Evolutionary conservation across 2,113 vertebrate species (phyloP).

Genomic region (Phyllostomus hastatus): DNA sequence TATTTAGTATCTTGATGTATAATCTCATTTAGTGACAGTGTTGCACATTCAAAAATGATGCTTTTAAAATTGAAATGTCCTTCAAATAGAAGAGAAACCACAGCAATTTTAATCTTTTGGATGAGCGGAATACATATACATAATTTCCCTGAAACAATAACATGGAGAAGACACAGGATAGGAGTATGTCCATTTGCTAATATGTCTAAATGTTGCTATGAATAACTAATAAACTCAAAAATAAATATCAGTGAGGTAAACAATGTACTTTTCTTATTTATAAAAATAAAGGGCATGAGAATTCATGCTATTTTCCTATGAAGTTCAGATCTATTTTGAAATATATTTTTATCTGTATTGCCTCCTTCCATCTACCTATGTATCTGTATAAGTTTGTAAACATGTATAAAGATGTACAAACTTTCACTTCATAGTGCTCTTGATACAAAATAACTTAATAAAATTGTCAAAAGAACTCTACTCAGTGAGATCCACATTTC

Average conservation of each 20-base stretch:
- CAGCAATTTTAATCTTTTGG: not conserved
- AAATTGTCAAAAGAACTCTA: not conserved
- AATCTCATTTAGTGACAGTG: not conserved
- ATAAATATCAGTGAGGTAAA: not conserved
- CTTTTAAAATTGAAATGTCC: not conserved
- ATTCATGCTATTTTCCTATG: not conserved
- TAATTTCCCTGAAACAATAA: not conserved
- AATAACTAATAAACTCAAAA: not conserved
- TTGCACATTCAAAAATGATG: not conserved
- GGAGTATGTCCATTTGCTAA: not conserved
- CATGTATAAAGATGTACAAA: not conserved
- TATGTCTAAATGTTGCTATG: not conserved
- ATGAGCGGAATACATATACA: not conserved
- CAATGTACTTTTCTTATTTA: not conserved
- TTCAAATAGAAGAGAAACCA: not conserved
- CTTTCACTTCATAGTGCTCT: not conserved
- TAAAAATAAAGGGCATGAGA: not conserved
- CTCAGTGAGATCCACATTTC: not conserved
- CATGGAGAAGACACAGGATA: not conserved
- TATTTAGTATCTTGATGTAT: not conserved
- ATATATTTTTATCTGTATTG: not conserved
- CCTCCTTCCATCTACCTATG: not conserved
- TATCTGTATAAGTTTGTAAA: not conserved
- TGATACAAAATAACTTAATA: not conserved
- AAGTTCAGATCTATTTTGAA: not conserved